These are phyloP conservation scores for Caloenas nicobarica DNA, from an alignment of 2,113 vertebrate species.

Conservation along the genomic window DNA sequence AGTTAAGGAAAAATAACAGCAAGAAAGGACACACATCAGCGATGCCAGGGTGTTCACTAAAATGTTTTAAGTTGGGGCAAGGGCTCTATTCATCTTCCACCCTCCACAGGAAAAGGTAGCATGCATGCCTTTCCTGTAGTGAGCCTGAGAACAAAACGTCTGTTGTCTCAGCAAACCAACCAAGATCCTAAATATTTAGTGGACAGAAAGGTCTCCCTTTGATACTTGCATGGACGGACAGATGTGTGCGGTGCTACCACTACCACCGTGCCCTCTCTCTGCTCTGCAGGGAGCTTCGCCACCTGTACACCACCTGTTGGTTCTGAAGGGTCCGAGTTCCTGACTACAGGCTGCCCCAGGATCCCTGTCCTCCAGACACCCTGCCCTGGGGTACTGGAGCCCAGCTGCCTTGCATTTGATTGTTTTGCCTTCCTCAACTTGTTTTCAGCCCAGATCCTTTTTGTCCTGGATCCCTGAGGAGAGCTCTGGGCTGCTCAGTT, in stretches of 20 bases:
- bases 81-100: slow-evolving; percentile 36
- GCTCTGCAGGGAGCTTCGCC: not conserved
- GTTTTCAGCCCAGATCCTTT: slow-evolving; percentile 44
- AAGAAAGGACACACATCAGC: slow-evolving; percentile 36
- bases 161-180: not conserved
- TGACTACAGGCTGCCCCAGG: not conserved
- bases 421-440: slow-evolving; percentile 47
- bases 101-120: accelerated
- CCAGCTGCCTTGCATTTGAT: slow-evolving; percentile 41
- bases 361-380: not conserved
- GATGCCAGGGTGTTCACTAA: slow-evolving; percentile 45
- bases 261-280: not conserved
- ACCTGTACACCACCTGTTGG: not conserved
- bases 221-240: not conserved
- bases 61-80: slow-evolving; percentile 49
- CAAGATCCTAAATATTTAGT: not conserved
- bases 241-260: accelerated
- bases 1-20: slow-evolving; percentile 41
- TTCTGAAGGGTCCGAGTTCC: not conserved
- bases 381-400: not conserved
- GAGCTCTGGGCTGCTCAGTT: slow-evolving; percentile 50
- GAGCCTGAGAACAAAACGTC: not conserved
- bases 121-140: not conserved
- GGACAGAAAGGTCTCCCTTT: not conserved
- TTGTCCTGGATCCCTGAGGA: slow-evolving; percentile 37